Conservation (phyloP, 2,113 vertebrate genomes). For the Vidua macroura region DNA sequence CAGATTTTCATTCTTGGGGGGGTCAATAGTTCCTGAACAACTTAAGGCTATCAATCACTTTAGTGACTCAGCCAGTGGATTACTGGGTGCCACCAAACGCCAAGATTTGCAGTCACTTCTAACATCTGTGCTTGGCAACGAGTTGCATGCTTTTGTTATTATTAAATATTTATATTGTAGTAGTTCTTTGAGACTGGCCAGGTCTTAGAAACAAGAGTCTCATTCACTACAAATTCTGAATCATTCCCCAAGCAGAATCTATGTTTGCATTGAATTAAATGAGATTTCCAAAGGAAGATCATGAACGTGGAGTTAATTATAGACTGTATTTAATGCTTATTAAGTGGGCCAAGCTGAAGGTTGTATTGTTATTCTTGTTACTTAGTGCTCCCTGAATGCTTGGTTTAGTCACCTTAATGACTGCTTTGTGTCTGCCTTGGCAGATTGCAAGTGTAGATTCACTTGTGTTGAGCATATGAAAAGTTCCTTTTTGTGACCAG, state of each 20-base stretch:
- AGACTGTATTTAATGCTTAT: neutral
- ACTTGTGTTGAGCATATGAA: neutral
- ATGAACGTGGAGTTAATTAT: neutral
- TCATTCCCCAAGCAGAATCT: neutral
- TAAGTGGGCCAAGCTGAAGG: neutral
- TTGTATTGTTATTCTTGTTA: neutral
- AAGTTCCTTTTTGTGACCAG: neutral
- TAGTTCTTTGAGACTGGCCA: constrained; percentile 31
- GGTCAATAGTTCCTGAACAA: neutral
- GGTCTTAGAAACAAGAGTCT: constrained; percentile 16
- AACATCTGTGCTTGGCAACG: constrained; percentile 41
- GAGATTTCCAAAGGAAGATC: neutral
- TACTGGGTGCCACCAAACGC: constrained; percentile 45
- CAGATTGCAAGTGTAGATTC: neutral
- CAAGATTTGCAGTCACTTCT: constrained; percentile 26
- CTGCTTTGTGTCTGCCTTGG: neutral
- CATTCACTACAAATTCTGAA: constrained; percentile 29
- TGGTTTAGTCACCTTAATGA: neutral
- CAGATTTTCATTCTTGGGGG: neutral
- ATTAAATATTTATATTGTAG: constrained; percentile 53
- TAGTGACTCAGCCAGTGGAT: neutral
- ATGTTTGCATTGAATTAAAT: neutral
- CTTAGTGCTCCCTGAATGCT: neutral
- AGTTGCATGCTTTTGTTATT: constrained; percentile 33
- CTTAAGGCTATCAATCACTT: neutral